phyloP scores from a whole-genome alignment of 2,888 invertebrate genomes.

The Andrena bucephala region DNA sequence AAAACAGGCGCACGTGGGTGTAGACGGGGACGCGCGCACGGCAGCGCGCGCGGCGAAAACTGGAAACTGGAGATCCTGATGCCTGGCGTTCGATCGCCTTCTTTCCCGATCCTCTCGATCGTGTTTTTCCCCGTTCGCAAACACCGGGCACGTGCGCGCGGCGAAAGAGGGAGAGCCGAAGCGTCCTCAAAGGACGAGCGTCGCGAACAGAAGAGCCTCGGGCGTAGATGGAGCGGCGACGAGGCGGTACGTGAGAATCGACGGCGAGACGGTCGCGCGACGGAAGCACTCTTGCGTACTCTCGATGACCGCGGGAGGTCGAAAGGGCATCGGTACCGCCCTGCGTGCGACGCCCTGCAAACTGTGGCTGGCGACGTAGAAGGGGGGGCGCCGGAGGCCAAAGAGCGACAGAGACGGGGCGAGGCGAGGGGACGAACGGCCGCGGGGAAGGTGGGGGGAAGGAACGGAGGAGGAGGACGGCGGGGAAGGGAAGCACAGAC shows the following conservation, averaged over 20 bases:
- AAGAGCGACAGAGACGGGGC: slow-evolving; percentile 51
- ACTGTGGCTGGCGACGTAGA: slow-evolving; percentile 59
- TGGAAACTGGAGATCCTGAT: not conserved
- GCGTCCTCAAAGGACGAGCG: slow-evolving; percentile 25
- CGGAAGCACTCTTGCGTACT: slow-evolving; percentile 64
- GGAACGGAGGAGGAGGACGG: slow-evolving; percentile 32
- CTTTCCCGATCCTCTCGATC: not conserved
- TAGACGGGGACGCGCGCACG: slow-evolving; percentile 7
- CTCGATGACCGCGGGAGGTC: slow-evolving; percentile 71
- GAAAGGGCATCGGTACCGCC: slow-evolving; percentile 82
- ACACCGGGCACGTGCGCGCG: slow-evolving; percentile 30
- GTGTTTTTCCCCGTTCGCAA: not conserved
- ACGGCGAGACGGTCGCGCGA: slow-evolving; percentile 52
- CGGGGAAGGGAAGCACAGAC: slow-evolving; percentile 35
- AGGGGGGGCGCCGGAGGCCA: slow-evolving; percentile 37
- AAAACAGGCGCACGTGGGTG: slow-evolving; percentile 63
- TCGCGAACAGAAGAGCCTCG: not conserved
- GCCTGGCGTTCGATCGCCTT: slow-evolving; percentile 20
- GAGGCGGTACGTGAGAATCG: slow-evolving; percentile 51
- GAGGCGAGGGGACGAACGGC: slow-evolving; percentile 8
- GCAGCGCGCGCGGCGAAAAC: slow-evolving; percentile 16
- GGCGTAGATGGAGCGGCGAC: slow-evolving; percentile 2
- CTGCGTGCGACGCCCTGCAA: slow-evolving; percentile 75
- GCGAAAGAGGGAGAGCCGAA: not conserved
- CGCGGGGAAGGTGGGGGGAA: slow-evolving; percentile 19